Base-by-base conservation (phyloP, 2,113 vertebrate species). In the Cyphomyrus plagiostoma region DNA sequence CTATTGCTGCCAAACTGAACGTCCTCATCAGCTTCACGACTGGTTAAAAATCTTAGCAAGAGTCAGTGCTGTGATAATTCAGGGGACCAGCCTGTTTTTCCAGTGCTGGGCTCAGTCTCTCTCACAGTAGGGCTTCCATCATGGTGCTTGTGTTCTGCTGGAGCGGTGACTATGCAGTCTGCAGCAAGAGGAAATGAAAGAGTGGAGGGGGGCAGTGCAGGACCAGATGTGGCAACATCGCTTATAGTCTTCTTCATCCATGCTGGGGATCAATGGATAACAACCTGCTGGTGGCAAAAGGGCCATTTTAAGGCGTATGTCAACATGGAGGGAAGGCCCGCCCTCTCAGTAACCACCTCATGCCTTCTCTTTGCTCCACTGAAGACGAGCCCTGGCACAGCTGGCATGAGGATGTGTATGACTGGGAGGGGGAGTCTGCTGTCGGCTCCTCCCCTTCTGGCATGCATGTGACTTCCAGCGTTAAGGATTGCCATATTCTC, bases 161-260 rank as follows among this genome's bases (percentile, higher is more conserved):
- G 23, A 23, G 23, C 9, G 19, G 45, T 17, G 21, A 26, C 83
- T 17, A 11, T 19, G 82, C 39, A 84, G 80, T 17, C 2, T 83
- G 42, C 80, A 42, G 23, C 83, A 48, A 46, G 83, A 86, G 45
- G 83, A 86, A 86, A 86, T 86, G 83, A 86, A 84, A 84, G 48
- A 23, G 23, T 15, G 42, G 83, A 17, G 46, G 1, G 23, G 10
- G 0, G 46, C 45, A 46, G 45, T 48, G 83, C 83, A n/a, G 23
- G 30, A 17, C 13, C 74, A 80, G 74, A 80, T 48, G 45, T 49
- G 48, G 21, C 21, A 50, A 48, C 45, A 48, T 86, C 48, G n/a
- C 48, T 48, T 48, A 86, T 86, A 23, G 21, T 26, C 74, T 2
- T n/a, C 15, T 48, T 86, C 45, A 86, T 50, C 83, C 45, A 30